These are phyloP conservation scores for Aspidiotus destructor DNA, from an alignment of 2,888 invertebrate genomes.

Conservation along the genomic window DNA sequence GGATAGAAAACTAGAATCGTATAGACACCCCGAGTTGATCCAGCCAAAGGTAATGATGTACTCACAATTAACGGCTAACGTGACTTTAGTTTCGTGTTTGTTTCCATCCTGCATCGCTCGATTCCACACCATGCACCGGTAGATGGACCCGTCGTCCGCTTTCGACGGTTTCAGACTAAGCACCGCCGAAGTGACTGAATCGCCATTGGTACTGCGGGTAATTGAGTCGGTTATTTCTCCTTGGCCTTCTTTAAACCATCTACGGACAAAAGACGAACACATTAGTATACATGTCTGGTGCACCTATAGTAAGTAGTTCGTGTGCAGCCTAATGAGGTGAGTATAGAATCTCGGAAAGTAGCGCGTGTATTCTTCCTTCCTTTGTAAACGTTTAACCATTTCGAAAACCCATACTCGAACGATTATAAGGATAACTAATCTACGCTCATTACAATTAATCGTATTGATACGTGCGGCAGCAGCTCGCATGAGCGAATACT, in stretches of 20 bases:
- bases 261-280: constrained; percentile 39
- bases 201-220: constrained; percentile 58
- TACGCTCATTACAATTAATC: too few species aligned
- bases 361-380: too few species aligned
- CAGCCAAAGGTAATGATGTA: constrained; percentile 39
- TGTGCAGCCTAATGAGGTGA: too few species aligned
- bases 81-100: constrained; percentile 66
- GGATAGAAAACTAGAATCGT: too few species aligned
- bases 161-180: constrained; percentile 65
- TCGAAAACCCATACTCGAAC: too few species aligned
- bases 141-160: constrained; percentile 74
- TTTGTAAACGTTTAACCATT: too few species aligned
- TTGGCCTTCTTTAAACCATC: constrained; percentile 73
- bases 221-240: constrained; percentile 61
- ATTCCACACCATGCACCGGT: constrained; percentile 80
- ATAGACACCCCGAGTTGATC: too few species aligned
- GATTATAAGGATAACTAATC: too few species aligned
- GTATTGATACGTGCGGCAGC: too few species aligned
- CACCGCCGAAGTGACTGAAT: constrained; percentile 64
- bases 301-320: too few species aligned
- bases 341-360: too few species aligned
- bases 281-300: neutral
- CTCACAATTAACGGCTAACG: constrained; percentile 83
- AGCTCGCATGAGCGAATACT: too few species aligned
- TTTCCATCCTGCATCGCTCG: constrained; percentile 73